A percentile compares a stretch with the other conserved stretches of the same genome.
phyloP scores from a whole-genome alignment of 2,888 invertebrate species.

The Drosophila helvetica region DNA sequence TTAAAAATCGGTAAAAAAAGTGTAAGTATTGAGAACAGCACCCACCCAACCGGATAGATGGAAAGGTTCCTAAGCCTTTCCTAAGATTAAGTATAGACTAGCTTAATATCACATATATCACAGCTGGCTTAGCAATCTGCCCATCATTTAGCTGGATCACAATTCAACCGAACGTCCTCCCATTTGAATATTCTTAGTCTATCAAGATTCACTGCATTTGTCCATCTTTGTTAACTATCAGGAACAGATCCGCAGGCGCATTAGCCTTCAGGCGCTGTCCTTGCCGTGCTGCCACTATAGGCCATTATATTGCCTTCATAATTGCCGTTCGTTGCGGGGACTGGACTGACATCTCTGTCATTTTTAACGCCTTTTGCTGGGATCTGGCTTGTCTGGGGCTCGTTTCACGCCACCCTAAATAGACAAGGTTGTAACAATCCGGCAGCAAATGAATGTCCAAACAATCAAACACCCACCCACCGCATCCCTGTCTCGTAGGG shows the following conservation, averaged over 20 bases:
- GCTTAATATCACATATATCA: no score
- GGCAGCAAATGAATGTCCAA: conserved; percentile 74
- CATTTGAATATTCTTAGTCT: no score
- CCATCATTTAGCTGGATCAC: no score
- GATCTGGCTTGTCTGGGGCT: conserved; percentile 19
- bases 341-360: conserved; percentile 37
- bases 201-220: no score
- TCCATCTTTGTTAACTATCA: background rate
- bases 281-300: background rate
- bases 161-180: no score
- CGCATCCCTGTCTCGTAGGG: background rate
- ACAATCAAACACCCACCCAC: conserved; percentile 30
- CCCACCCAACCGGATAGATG: no score
- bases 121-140: no score
- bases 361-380: conserved; percentile 53
- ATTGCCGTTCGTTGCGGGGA: conserved; percentile 25
- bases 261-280: conserved; percentile 3
- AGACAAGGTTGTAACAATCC: conserved; percentile 61
- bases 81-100: no score
- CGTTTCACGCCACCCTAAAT: conserved; percentile 42
- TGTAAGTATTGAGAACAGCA: no score
- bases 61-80: no score
- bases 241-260: background rate
- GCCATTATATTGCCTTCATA: background rate
- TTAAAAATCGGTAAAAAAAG: no score